Evolutionary conservation across 2,888 invertebrate genomes (phyloP), one percentile per base, ranked within the genome.

Genomic region (Julus scandinavius): DNA sequence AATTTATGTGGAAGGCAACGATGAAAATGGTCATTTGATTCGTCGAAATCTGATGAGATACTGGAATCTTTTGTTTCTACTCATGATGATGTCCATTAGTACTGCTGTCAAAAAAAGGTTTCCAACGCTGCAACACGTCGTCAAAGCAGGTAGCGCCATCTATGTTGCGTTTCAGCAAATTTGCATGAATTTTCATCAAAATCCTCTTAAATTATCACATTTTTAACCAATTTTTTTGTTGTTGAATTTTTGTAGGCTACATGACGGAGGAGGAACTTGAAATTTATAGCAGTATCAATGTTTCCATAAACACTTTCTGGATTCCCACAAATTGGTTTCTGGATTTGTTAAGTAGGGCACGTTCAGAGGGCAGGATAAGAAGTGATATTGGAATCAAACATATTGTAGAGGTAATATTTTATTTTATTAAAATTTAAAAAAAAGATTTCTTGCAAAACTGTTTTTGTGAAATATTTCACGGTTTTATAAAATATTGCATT

Each of bases 71-170:
- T 96, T 96, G 90, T 94, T 97, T 20, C 96, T 97, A 0, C 95
- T 97, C 95, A 96, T 96, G 89, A 94, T 97, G 90, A 95, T 96
- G 72, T 96, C 96, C 94, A 96, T 97, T 89, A 96, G 97, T 88
- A 97, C 97, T 0, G 94, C 96, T 86, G 97, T 97, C 41, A 97
- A 97, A 92, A 97, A 97, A 92, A 94, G 97, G 20, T 97, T 97
- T 92, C 97, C 97, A 0, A 96, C 96, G 0, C 93, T 97, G 89
- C 95, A 95, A 90, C 96, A 97, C 92, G 95, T 97, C 89, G 96
- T 97, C 4, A 97, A 97, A 89, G 96, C 97, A 11, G 97, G 96
- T 96, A 29, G 29, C 29, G 29, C 29, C 29, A 29, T 29, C 29
- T 29, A 29, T 29, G 29, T 29, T 29, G 29, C 29, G 29, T 29